Evolutionary conservation across 2,797 vertebrate species (phyloP).

Genomic region (Australoheros facetus): DNA sequence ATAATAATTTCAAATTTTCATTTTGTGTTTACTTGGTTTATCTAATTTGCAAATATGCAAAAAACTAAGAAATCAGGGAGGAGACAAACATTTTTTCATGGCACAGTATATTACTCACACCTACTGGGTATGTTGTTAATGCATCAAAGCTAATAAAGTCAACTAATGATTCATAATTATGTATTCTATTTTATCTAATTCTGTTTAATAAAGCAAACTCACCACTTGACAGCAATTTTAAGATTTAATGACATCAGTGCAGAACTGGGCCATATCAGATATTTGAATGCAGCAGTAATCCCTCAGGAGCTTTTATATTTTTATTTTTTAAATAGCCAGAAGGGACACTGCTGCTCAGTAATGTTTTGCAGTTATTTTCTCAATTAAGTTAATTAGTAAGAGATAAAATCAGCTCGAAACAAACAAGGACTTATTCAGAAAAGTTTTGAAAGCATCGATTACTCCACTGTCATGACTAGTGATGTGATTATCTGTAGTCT

Average conservation of each 20-base stretch:
- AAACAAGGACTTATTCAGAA: constrained; percentile 29
- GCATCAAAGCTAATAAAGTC: background rate
- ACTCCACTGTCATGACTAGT: constrained; percentile 8
- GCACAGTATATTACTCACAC: no score
- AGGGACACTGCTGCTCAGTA: background rate
- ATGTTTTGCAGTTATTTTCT: background rate
- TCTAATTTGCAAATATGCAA: no score
- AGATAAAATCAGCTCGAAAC: background rate
- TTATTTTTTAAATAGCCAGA: no score
- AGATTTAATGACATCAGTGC: no score
- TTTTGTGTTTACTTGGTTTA: no score
- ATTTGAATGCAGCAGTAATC: no score
- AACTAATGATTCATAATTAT: background rate
- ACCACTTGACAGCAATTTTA: no score
- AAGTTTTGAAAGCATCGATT: constrained; percentile 11
- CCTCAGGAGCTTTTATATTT: no score
- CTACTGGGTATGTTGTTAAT: background rate
- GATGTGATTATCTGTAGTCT: constrained; percentile 29
- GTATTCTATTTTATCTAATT: background rate
- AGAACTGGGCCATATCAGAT: no score
- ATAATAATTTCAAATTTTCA: no score
- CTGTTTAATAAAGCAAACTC: background rate
- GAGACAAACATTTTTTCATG: no score
- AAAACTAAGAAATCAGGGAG: no score
- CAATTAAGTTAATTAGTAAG: background rate